Conservation (phyloP, 2,797 vertebrate genomes). For the Peromyscus attwateri region DNA sequence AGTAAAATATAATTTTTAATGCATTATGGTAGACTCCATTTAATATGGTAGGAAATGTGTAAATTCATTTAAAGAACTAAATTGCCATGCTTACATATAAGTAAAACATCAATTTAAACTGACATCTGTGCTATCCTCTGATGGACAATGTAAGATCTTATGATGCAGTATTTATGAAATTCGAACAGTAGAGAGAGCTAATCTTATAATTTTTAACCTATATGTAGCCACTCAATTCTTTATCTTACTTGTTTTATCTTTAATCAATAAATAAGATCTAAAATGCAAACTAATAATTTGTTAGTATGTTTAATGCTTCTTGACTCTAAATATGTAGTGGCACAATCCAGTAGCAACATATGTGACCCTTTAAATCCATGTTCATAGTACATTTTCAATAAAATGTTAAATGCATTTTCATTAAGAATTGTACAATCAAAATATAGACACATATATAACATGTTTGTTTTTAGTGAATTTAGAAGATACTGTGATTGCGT, state of each 20-base stretch:
- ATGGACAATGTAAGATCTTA: background rate
- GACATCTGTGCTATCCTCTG: background rate
- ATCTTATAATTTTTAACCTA: background rate
- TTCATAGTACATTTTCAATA: background rate
- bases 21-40: background rate
- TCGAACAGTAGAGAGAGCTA: background rate
- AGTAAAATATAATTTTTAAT: conserved; percentile 16
- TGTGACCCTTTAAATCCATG: background rate
- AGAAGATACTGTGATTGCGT: background rate
- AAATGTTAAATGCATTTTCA: background rate
- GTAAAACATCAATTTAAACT: background rate
- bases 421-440: background rate
- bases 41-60: background rate
- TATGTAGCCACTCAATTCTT: rapidly evolving
- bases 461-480: background rate
- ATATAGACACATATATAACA: background rate
- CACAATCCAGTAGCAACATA: background rate
- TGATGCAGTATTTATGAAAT: background rate
- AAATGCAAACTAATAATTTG: background rate
- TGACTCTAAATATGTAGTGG: background rate
- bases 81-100: background rate
- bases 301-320: background rate
- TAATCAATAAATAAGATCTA: background rate
- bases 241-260: background rate
- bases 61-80: background rate